Evolutionary conservation across 2,113 vertebrate species (phyloP).

Genomic region (Phalacrocorax carbo): DNA sequence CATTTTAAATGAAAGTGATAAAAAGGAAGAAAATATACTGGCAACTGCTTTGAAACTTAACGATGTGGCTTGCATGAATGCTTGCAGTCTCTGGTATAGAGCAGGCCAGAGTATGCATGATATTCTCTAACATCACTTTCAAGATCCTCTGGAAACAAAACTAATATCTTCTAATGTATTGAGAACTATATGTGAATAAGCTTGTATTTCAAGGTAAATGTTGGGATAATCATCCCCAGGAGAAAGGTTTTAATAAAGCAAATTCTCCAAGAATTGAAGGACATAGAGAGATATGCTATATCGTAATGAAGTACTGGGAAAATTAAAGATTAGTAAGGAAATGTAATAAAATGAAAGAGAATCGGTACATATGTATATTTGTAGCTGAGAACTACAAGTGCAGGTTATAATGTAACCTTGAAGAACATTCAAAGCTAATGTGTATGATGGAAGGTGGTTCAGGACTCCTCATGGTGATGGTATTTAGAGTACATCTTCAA

Average conservation of each 20-base stretch:
- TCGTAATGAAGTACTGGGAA: not conserved
- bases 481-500: not conserved
- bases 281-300: not conserved
- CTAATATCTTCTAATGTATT: not conserved
- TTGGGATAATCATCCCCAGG: not conserved
- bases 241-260: not conserved
- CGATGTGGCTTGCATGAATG: not conserved
- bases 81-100: not conserved
- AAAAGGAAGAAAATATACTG: not conserved
- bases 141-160: not conserved
- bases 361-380: not conserved
- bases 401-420: not conserved
- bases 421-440: not conserved
- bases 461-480: not conserved
- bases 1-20: not conserved
- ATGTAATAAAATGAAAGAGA: not conserved
- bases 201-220: not conserved
- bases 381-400: not conserved
- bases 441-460: not conserved
- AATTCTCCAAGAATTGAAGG: not conserved
- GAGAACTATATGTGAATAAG: not conserved
- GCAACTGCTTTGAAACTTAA: not conserved
- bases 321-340: not conserved
- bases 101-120: not conserved
- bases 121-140: not conserved